Evolutionary conservation across 1,140 invertebrate species (phyloP).

Genomic region (Drosophila guanche): DNA sequence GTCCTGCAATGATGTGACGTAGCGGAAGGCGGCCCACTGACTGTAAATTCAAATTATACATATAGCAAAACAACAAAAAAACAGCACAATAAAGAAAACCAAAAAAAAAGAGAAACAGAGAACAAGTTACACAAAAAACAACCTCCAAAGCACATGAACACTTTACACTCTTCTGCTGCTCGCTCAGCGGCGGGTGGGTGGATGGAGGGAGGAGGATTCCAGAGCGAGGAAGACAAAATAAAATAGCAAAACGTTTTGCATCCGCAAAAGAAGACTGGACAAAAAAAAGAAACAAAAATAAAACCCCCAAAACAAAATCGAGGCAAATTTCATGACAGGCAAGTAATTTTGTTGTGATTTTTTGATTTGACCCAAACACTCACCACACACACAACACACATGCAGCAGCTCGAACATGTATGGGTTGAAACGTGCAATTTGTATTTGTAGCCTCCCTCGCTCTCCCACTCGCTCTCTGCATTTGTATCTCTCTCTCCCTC

Average conservation of each 20-base stretch:
- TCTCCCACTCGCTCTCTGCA: slow-evolving; percentile 18
- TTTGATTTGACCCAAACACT: slow-evolving; percentile 79
- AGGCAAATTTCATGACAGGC: slow-evolving; percentile 78
- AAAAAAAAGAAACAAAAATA: slow-evolving; percentile 15
- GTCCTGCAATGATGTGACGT: slow-evolving; percentile 59
- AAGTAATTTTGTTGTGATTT: slow-evolving; percentile 81
- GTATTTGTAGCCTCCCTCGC: slow-evolving; percentile 48
- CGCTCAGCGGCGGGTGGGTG: slow-evolving; percentile 1
- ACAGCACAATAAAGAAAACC: slow-evolving; percentile 19
- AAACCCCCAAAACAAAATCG: slow-evolving; percentile 60
- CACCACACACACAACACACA: slow-evolving; percentile 28
- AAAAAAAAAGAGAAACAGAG: slow-evolving; percentile 39
- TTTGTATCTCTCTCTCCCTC: slow-evolving; percentile 25
- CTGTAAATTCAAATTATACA: slow-evolving; percentile 76
- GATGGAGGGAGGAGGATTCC: neutral
- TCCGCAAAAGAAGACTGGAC: slow-evolving; percentile 43
- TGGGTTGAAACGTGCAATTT: slow-evolving; percentile 63
- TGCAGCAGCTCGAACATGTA: slow-evolving; percentile 9
- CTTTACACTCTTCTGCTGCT: slow-evolving; percentile 56
- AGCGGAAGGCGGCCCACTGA: slow-evolving; percentile 70
- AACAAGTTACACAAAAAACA: slow-evolving; percentile 9
- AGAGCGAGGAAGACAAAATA: slow-evolving; percentile 39
- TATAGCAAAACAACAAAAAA: slow-evolving; percentile 34
- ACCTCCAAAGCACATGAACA: slow-evolving; percentile 69
- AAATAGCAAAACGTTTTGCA: slow-evolving; percentile 77